A percentile compares a stretch with the other conserved stretches of the same genome.
Conservation (phyloP, 2,888 invertebrate species). For the Geophilus truncorum region DNA sequence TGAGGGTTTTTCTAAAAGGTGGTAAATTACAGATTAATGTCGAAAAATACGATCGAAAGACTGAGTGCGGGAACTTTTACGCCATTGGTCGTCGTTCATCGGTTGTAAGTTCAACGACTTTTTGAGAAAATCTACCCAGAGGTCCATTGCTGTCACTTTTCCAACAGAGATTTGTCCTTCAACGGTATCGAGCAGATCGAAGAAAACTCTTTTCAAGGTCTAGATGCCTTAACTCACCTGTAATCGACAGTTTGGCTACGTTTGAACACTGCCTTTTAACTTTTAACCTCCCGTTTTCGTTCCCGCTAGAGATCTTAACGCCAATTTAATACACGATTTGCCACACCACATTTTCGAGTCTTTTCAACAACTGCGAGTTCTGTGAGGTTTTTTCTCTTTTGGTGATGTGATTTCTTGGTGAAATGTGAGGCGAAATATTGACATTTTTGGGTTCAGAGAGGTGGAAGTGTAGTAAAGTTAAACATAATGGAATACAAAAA, state of each 20-base stretch:
- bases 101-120: neutral
- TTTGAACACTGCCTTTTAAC: neutral
- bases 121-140: neutral
- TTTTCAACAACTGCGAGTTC: neutral
- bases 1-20: too few species aligned
- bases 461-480: too few species aligned
- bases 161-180: neutral
- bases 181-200: constrained; percentile 16
- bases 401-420: too few species aligned
- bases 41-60: constrained; percentile 14
- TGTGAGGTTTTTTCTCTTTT: neutral
- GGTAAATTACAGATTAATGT: neutral
- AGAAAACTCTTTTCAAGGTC: neutral
- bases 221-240: neutral
- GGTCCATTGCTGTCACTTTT: too few species aligned
- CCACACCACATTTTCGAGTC: neutral
- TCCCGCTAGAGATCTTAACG: neutral
- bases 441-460: too few species aligned
- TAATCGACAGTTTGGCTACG: neutral
- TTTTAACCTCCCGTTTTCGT: neutral
- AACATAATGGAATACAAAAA: too few species aligned
- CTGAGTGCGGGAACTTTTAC: neutral
- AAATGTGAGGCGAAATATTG: too few species aligned
- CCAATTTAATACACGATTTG: neutral
- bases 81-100: neutral